Evolutionary conservation across 2,888 invertebrate species (phyloP).

Genomic region (Thymelicus lineola): DNA sequence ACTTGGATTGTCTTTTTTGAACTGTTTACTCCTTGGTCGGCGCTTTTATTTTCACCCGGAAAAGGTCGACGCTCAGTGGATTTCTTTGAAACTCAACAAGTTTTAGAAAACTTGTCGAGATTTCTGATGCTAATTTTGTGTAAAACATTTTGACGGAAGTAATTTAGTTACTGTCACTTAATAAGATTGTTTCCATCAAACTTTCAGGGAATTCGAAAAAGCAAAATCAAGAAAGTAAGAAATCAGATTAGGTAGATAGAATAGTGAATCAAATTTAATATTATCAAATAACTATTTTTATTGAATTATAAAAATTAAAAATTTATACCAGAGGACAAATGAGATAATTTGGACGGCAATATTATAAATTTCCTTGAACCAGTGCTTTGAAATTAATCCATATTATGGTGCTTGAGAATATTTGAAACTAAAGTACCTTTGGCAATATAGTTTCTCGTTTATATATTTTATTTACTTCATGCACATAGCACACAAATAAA

Average conservation of each 20-base stretch:
- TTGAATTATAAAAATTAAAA: no score
- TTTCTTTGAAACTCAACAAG: slow-evolving; percentile 37
- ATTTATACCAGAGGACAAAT: no score
- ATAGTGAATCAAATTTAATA: no score
- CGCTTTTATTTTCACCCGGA: slow-evolving; percentile 49
- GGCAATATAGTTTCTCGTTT: no score
- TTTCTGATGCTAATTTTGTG: slow-evolving; percentile 11
- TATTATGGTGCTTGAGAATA: no score
- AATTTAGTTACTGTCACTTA: slow-evolving; percentile 1
- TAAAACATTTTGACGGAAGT: slow-evolving; percentile 4
- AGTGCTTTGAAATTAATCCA: no score
- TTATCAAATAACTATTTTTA: no score
- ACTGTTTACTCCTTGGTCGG: slow-evolving; percentile 59
- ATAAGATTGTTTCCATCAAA: slow-evolving; percentile 4
- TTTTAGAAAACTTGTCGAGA: slow-evolving; percentile 25
- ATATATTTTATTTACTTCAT: no score
- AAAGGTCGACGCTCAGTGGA: slow-evolving; percentile 36
- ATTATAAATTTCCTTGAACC: no score
- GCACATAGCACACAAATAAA: no score
- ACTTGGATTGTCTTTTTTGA: slow-evolving; percentile 82
- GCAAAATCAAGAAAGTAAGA: neutral
- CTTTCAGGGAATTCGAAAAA: neutral
- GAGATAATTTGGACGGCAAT: no score
- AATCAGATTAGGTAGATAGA: neutral
- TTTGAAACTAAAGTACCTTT: no score